These are phyloP conservation scores for Entelurus aequoreus DNA, from an alignment of 2,113 vertebrate genomes.

Conservation along the genomic window DNA sequence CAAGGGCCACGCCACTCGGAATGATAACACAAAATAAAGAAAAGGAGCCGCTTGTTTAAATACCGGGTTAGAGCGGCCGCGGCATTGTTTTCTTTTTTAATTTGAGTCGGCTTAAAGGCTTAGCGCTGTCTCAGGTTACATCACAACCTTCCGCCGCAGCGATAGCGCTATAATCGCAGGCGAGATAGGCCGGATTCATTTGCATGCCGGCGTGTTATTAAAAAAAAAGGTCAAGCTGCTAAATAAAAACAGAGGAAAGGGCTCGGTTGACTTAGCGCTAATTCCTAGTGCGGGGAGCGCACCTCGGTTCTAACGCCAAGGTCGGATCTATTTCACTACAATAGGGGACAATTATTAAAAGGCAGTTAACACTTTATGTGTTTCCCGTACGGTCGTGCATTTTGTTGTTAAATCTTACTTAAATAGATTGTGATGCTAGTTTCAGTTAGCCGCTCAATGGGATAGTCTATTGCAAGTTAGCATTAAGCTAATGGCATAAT, in stretches of 20 bases:
- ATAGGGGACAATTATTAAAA: no score
- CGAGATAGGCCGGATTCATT: neutral
- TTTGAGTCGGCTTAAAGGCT: conserved; percentile 51
- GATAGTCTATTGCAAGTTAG: no score
- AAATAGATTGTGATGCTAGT: no score
- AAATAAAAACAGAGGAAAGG: conserved; percentile 4
- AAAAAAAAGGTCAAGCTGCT: conserved; percentile 1
- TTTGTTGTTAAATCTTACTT: no score
- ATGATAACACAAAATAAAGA: neutral
- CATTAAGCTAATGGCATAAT: no score
- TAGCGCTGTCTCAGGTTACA: conserved; percentile 44
- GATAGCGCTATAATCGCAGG: conserved; percentile 23
- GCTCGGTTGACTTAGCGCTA: neutral
- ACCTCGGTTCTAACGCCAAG: no score
- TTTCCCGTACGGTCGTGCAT: no score
- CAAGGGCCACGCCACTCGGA: neutral
- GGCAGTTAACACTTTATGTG: no score
- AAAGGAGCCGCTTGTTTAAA: conserved; percentile 13
- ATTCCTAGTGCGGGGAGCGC: neutral
- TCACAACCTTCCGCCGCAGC: conserved; percentile 32
- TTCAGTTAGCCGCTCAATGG: no score
- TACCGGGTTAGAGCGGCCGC: conserved; percentile 20
- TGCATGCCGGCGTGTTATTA: neutral
- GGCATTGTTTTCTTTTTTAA: conserved; percentile 47
- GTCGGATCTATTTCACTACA: no score